These are phyloP conservation scores for Mustelus asterias DNA, from an alignment of 2,113 vertebrate species.

Conservation along the genomic window DNA sequence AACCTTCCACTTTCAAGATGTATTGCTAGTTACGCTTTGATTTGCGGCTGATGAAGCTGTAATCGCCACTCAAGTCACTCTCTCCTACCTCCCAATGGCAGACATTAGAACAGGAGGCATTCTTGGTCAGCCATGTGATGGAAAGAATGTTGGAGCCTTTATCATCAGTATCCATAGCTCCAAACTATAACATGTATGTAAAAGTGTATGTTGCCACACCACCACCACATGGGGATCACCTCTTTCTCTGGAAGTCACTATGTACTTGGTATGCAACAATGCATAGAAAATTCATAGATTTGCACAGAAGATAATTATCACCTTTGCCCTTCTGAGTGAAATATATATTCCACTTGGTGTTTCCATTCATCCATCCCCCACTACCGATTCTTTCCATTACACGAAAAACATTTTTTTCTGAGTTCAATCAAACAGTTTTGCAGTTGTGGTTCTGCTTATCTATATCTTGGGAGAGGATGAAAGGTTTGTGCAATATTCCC, in stretches of 20 bases:
- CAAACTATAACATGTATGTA: neutral
- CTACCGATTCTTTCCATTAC: neutral
- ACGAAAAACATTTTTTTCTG: neutral
- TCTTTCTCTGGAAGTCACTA: neutral
- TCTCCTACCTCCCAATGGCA: neutral
- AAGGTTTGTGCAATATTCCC: neutral
- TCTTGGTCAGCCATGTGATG: neutral
- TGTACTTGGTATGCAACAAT: neutral
- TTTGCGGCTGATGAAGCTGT: neutral
- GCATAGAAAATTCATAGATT: neutral
- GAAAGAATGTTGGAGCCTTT: neutral
- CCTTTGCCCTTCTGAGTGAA: neutral
- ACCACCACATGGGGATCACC: neutral
- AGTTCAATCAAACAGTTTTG: neutral
- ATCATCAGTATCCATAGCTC: neutral
- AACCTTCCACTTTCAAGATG: neutral
- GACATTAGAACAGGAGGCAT: neutral
- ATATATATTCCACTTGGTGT: neutral
- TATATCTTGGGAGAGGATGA: neutral
- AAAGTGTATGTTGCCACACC: neutral
- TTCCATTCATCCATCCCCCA: neutral
- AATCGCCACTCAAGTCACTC: neutral
- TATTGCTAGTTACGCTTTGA: neutral
- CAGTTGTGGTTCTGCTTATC: neutral
- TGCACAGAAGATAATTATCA: neutral